These are phyloP conservation scores for Microtus richardsoni DNA, from an alignment of 2,113 vertebrate species.

Conservation along the genomic window DNA sequence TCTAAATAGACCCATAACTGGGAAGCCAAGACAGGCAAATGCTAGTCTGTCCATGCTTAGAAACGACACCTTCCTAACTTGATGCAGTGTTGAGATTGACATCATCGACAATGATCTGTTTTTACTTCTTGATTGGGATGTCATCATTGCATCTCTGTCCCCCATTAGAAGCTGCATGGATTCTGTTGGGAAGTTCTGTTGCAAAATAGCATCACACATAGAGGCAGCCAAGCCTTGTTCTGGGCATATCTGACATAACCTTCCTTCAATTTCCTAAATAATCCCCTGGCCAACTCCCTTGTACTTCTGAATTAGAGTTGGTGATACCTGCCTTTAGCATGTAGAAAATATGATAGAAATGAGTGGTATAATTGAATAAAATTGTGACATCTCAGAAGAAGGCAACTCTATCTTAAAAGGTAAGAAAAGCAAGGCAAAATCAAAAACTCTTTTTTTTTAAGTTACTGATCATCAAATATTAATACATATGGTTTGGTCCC, in stretches of 20 bases:
- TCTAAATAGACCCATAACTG: background rate
- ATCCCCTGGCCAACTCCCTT: background rate
- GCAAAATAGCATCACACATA: background rate
- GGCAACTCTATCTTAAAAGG: background rate
- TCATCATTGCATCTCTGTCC: background rate
- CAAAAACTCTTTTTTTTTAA: background rate
- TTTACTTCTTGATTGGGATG: slow-evolving; percentile 18
- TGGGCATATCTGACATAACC: background rate
- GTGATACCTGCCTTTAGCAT: background rate
- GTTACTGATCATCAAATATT: background rate
- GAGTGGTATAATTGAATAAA: background rate
- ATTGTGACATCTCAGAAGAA: background rate
- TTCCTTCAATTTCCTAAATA: background rate
- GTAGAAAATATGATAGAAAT: background rate
- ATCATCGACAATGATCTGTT: background rate
- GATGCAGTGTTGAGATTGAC: background rate
- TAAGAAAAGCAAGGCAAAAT: slow-evolving; percentile 6
- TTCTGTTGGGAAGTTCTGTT: background rate
- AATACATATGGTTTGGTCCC: background rate
- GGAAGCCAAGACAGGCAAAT: slow-evolving; percentile 16
- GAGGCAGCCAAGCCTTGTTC: background rate
- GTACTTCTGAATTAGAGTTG: slow-evolving; percentile 34
- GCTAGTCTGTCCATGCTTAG: background rate
- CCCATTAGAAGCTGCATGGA: background rate
- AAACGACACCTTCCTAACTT: slow-evolving; percentile 9